Percentiles rank a stretch among this genome's conserved stretches.
phyloP scores from a whole-genome alignment of 2,888 invertebrate species.

The Nephrocerus scutellatus region DNA sequence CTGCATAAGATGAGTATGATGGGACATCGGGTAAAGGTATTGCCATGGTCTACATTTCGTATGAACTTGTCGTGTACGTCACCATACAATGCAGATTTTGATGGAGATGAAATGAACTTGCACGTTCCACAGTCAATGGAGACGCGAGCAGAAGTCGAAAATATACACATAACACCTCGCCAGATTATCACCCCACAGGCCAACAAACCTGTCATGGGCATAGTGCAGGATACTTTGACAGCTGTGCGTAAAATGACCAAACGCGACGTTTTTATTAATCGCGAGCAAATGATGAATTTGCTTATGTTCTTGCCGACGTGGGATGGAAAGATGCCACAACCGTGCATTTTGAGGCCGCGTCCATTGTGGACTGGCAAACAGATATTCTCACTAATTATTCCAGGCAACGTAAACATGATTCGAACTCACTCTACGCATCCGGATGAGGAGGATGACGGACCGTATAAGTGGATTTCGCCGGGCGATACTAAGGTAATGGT shows the following conservation, averaged over 20 bases:
- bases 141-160: constrained; percentile 94
- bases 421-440: constrained; percentile 98
- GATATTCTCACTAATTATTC: constrained; percentile 92
- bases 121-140: constrained; percentile 99
- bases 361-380: constrained; percentile 98
- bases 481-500: constrained; percentile 99
- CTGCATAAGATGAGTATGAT: constrained; percentile 99
- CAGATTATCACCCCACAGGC: constrained; percentile 98
- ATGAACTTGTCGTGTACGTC: constrained; percentile 98
- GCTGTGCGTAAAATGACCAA: constrained; percentile 99
- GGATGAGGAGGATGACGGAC: constrained; percentile 97
- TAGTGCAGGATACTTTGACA: constrained; percentile 96
- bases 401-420: constrained; percentile 94
- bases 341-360: constrained; percentile 92
- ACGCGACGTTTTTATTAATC: constrained; percentile 94
- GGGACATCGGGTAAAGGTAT: constrained; percentile 95
- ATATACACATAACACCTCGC: constrained; percentile 92
- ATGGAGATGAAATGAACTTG: constrained; percentile 99
- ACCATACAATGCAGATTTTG: constrained; percentile 99
- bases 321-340: constrained; percentile 99
- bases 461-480: constrained; percentile 98
- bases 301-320: constrained; percentile 98
- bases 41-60: constrained; percentile 99
- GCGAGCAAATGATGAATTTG: constrained; percentile 98
- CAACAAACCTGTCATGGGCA: constrained; percentile 99